phyloP scores from a whole-genome alignment of 2,888 invertebrate species.

The Agonopterix subpropinquella region DNA sequence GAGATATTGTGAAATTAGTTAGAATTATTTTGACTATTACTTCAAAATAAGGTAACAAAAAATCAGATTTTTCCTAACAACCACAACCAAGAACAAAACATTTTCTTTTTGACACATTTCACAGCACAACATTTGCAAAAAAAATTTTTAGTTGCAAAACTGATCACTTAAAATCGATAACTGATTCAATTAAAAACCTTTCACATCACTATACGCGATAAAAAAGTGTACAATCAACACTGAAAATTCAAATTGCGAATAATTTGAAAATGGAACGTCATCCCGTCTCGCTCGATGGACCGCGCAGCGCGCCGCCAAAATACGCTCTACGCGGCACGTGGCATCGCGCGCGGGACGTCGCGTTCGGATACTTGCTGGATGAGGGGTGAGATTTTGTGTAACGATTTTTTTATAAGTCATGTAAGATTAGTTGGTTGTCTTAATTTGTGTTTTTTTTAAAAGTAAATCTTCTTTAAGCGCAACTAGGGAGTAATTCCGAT shows the following conservation, averaged over 20 bases:
- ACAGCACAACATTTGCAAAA: no score
- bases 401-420: neutral
- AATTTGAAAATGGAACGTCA: constrained; percentile 15
- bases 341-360: constrained; percentile 28
- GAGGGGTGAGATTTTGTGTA: constrained; percentile 18
- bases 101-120: no score
- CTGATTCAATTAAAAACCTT: neutral
- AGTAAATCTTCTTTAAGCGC: no score
- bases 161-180: neutral
- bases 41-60: no score
- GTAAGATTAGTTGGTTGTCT: neutral
- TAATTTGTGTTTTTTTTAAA: neutral
- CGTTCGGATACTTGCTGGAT: constrained; percentile 32
- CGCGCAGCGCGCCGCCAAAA: constrained; percentile 58
- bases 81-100: no score
- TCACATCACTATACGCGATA: constrained; percentile 3
- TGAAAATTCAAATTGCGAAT: constrained; percentile 2
- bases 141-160: neutral
- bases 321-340: constrained; percentile 64
- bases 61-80: no score
- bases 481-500: no score
- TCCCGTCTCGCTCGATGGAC: constrained; percentile 42
- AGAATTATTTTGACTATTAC: no score
- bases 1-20: no score
- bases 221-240: constrained; percentile 1